Percentiles rank a stretch among this genome's conserved stretches.
Evolutionary conservation across 2,888 invertebrate species (phyloP).

Genomic region (Microplitis deprimator): DNA sequence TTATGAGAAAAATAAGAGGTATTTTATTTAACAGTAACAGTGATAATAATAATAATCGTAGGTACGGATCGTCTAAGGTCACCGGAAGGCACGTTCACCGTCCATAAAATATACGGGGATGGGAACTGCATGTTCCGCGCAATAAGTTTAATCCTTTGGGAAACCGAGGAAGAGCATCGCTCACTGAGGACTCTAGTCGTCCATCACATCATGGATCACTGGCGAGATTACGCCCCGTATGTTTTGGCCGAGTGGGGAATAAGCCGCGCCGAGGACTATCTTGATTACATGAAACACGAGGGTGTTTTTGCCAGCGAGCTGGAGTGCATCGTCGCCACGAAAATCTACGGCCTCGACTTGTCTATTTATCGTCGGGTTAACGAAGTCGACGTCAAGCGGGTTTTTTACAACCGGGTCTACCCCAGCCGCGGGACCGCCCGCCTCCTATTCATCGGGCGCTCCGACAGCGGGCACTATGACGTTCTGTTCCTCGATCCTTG

Average conservation of each 20-base stretch:
- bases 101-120: constrained; percentile 65
- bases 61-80: constrained; percentile 61
- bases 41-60: constrained; percentile 31
- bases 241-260: constrained; percentile 66
- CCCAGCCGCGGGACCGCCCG: constrained; percentile 56
- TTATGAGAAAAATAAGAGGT: neutral
- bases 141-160: constrained; percentile 64
- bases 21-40: neutral
- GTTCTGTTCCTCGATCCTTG: constrained; percentile 54
- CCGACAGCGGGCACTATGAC: constrained; percentile 65
- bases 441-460: constrained; percentile 61
- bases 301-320: constrained; percentile 65
- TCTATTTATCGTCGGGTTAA: constrained; percentile 61
- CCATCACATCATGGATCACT: constrained; percentile 59
- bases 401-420: constrained; percentile 57
- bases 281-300: constrained; percentile 60
- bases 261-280: constrained; percentile 55
- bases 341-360: constrained; percentile 61
- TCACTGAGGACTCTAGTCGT: constrained; percentile 62
- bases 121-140: constrained; percentile 68
- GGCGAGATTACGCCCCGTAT: constrained; percentile 62
- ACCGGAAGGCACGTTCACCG: constrained; percentile 62
- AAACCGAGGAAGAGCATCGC: constrained; percentile 61
- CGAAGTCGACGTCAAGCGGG: constrained; percentile 55
- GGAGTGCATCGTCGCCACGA: constrained; percentile 63